phyloP scores from a whole-genome alignment of 2,113 vertebrate species.

The Plestiodon gilberti region DNA sequence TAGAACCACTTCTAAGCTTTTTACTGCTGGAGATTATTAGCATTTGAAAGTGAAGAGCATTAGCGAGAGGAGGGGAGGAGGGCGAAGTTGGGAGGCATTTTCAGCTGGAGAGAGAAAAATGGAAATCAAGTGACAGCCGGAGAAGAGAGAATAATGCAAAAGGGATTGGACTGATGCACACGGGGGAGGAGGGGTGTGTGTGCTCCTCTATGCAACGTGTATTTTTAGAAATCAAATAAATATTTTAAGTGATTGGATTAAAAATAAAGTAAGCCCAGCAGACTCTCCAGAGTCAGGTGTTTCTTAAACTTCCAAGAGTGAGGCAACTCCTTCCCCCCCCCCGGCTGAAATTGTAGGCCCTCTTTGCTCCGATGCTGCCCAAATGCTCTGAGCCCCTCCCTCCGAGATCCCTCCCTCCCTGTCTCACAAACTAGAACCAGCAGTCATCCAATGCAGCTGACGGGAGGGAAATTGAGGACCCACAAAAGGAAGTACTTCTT shows the following conservation, averaged over 20 bases:
- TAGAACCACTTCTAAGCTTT: slow-evolving; percentile 81
- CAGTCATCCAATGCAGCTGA: no score
- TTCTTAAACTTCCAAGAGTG: neutral
- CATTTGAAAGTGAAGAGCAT: slow-evolving; percentile 84
- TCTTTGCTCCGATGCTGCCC: neutral
- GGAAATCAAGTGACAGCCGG: slow-evolving; percentile 52
- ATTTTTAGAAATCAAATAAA: slow-evolving; percentile 23
- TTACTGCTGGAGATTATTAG: slow-evolving; percentile 80
- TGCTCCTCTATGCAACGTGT: fast-evolving
- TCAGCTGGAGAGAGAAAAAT: slow-evolving; percentile 67
- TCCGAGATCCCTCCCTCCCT: no score
- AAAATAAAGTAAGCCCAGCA: neutral
- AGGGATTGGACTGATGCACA: neutral
- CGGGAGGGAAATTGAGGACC: no score
- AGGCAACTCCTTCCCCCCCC: neutral
- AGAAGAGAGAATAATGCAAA: slow-evolving; percentile 46
- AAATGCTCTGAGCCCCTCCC: no score
- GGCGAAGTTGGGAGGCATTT: slow-evolving; percentile 63
- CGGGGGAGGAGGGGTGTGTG: neutral
- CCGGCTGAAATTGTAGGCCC: neutral
- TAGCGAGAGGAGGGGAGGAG: slow-evolving; percentile 55
- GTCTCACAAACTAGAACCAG: no score
- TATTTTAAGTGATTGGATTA: neutral
- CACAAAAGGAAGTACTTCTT: no score
- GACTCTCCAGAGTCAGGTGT: neutral